Evolutionary conservation across 2,113 vertebrate genomes (phyloP), one percentile per base, ranked within the genome.

Genomic region (Malurus cyaneus): DNA sequence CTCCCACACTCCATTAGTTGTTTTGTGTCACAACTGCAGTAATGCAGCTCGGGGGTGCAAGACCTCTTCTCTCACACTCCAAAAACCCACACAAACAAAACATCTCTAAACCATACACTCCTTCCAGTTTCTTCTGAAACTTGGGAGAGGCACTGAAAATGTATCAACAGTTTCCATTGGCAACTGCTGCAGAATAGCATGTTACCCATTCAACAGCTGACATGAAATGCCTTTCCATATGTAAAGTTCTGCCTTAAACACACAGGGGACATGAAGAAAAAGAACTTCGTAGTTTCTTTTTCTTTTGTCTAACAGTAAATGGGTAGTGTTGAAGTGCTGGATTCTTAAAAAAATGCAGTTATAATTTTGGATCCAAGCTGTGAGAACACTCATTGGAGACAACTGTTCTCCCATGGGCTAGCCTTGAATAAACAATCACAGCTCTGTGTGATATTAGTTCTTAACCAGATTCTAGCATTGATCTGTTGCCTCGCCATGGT

Each of bases 391-490:
- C 97, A 98, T 98, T 98, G 98, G 98, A 98, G 98, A 98, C 98
- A 97, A 97, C 97, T 98, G 96, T 97, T 98, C 97, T 98, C 97
- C 96, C 96, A 97, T 86, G 96, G 97, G 89, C 93, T 92, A 93
- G 98, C 97, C 97, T 97, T 98, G 98, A 98, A 98, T 98, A 98
- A 98, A 99, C 98, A 99, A 98, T 98, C 95, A 86, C 89, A 89
- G 96, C 98, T 98, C 98, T 99, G 98, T 99, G 98, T 96, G 96
- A 96, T 97, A 96, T 96, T 92, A 95, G 97, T 98, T 98, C 98
- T 98, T 97, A 97, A 98, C 98, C 98, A 98, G 98, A 99, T 98
- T 98, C 98, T 98, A 98, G 97, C 97, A 97, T 95, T 95, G 97
- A 98, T 96, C 97, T 96, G 96, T 93, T 96, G 91, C 87, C 98